A percentile compares a stretch with the other conserved stretches of the same genome.
Conservation (phyloP, 2,888 invertebrate species). For the Theodoxus fluviatilis region DNA sequence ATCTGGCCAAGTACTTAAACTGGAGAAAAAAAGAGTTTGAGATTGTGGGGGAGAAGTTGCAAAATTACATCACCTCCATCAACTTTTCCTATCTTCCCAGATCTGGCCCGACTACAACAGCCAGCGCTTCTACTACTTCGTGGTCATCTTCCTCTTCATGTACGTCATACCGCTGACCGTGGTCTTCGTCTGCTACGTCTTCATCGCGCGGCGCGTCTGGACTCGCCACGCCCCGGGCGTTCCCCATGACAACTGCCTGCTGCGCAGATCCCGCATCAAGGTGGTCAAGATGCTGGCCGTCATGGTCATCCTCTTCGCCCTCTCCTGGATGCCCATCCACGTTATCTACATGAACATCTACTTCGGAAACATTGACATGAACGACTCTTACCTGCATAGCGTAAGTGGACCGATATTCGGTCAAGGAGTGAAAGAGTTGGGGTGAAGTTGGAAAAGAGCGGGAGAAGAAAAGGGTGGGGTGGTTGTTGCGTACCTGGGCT, state of each 20-base stretch:
- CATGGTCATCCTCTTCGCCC: conserved; percentile 89
- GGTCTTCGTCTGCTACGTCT: conserved; percentile 88
- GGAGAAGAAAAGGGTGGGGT: too few species aligned
- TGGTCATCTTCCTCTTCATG: conserved; percentile 87
- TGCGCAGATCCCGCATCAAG: conserved; percentile 89
- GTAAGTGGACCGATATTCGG: too few species aligned
- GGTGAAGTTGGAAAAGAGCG: too few species aligned
- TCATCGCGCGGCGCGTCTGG: conserved; percentile 91
- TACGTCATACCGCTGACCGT: conserved; percentile 90
- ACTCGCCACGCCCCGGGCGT: conserved; percentile 87
- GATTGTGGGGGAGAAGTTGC: too few species aligned
- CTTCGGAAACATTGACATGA: too few species aligned
- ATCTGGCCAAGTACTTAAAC: too few species aligned
- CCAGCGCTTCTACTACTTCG: conserved; percentile 84
- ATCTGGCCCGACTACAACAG: conserved; percentile 84
- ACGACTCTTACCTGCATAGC: too few species aligned
- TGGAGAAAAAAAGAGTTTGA: too few species aligned
- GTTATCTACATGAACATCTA: conserved; percentile 78
- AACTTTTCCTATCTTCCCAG: conserved; percentile 36
- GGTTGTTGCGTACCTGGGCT: too few species aligned
- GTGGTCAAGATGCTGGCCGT: conserved; percentile 93
- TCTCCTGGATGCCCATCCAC: conserved; percentile 92
- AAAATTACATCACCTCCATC: too few species aligned
- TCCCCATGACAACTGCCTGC: conserved; percentile 63
- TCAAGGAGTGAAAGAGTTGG: too few species aligned